Percentiles rank a stretch among this genome's conserved stretches.
phyloP scores from a whole-genome alignment of 2,888 invertebrate genomes.

The Temnothorax unifasciatus region DNA sequence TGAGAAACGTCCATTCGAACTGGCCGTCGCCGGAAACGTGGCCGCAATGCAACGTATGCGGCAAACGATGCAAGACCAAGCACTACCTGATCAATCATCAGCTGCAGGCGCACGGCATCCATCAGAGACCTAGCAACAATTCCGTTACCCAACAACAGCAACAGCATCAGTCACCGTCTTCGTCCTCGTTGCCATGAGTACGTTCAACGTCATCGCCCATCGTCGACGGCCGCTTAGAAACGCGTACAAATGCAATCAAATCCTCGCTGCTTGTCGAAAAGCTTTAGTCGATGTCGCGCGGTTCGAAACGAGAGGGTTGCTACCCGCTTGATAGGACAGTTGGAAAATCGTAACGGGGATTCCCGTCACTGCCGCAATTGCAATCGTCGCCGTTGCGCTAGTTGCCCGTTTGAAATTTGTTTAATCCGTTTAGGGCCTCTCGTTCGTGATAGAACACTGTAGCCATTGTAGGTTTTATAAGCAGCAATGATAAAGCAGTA shows the following conservation, averaged over 20 bases:
- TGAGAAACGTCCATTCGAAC: constrained; percentile 92
- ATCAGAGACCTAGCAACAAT: constrained; percentile 89
- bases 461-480: background rate
- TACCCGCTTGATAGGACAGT: background rate
- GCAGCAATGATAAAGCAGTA: background rate
- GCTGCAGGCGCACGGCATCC: constrained; percentile 91
- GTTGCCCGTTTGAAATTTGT: constrained; percentile 22
- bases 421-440: constrained; percentile 21
- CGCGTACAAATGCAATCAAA: constrained; percentile 4
- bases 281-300: constrained; percentile 38
- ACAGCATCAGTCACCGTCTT: constrained; percentile 73
- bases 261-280: constrained; percentile 9
- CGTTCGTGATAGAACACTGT: constrained; percentile 2
- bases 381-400: constrained; percentile 5
- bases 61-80: constrained; percentile 92
- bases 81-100: constrained; percentile 93
- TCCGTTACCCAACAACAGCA: constrained; percentile 76
- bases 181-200: constrained; percentile 79
- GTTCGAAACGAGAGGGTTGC: constrained; percentile 24
- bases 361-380: constrained; percentile 1
- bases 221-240: constrained; percentile 2
- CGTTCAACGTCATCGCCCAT: constrained; percentile 62
- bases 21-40: constrained; percentile 90
- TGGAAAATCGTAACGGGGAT: constrained; percentile 18
- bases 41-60: constrained; percentile 91